Evolutionary conservation across 2,888 invertebrate species (phyloP).

Genomic region (Nycteola revayana): DNA sequence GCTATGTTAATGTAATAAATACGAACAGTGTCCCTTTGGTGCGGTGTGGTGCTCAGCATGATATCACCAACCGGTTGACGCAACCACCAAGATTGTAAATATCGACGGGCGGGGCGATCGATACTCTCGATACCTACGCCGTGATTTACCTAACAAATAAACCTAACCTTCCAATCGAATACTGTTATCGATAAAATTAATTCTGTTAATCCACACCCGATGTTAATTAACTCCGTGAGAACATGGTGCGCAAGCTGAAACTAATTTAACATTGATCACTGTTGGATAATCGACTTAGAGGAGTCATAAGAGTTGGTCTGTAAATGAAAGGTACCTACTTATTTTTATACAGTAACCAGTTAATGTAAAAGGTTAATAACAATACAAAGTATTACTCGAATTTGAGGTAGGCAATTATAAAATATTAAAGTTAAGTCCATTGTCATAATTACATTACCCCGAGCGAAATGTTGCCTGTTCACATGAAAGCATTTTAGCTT

Average conservation of each 20-base stretch:
- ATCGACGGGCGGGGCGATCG: slow-evolving; percentile 54
- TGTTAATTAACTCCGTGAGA: slow-evolving; percentile 67
- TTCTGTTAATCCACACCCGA: slow-evolving; percentile 59
- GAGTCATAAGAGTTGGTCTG: too few relatives aligned
- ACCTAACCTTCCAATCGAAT: slow-evolving; percentile 56
- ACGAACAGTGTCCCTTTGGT: slow-evolving; percentile 7
- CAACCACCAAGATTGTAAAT: slow-evolving; percentile 48
- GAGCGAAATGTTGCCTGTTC: slow-evolving; percentile 16
- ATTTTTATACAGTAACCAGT: too few relatives aligned
- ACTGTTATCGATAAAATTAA: slow-evolving; percentile 64
- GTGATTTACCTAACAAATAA: slow-evolving; percentile 74
- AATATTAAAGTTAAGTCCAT: too few relatives aligned
- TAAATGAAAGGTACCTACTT: too few relatives aligned
- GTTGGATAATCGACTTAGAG: slow-evolving; percentile 13
- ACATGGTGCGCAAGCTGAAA: slow-evolving; percentile 40
- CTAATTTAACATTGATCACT: slow-evolving; percentile 34
- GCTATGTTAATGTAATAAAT: too few relatives aligned
- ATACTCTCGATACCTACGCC: slow-evolving; percentile 44
- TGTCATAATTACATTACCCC: slow-evolving; percentile 17
- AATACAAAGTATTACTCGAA: too few relatives aligned
- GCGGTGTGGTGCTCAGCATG: slow-evolving; percentile 23
- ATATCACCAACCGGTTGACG: slow-evolving; percentile 58
- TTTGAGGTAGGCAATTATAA: too few relatives aligned
- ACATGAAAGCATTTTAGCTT: slow-evolving; percentile 14
- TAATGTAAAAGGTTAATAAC: too few relatives aligned